phyloP scores from a whole-genome alignment of 2,888 invertebrate species.

The Deilephila elpenor region DNA sequence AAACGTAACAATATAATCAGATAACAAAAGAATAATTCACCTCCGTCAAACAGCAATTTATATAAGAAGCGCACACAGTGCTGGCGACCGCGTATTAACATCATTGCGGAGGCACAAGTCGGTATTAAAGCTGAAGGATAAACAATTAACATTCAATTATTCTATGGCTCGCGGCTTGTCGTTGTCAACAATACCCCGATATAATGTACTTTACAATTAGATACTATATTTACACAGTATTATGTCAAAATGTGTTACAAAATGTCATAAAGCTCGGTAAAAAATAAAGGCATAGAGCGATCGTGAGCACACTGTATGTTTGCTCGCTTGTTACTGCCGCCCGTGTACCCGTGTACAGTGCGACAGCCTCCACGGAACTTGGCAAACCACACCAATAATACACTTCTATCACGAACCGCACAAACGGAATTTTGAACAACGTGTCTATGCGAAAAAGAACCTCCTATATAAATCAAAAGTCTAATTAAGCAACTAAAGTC shows the following conservation, averaged over 20 bases:
- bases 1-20: slow-evolving; percentile 39
- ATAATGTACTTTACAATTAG: slow-evolving; percentile 19
- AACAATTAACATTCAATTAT: not conserved
- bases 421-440: slow-evolving; percentile 78
- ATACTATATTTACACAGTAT: slow-evolving; percentile 21
- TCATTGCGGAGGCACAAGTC: not conserved
- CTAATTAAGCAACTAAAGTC: slow-evolving; percentile 57
- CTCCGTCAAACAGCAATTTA: slow-evolving; percentile 16
- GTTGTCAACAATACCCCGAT: slow-evolving; percentile 5
- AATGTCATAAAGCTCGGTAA: slow-evolving; percentile 1
- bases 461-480: slow-evolving; percentile 60
- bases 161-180: slow-evolving; percentile 3
- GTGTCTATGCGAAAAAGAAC: slow-evolving; percentile 80
- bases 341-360: slow-evolving; percentile 35
- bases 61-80: slow-evolving; percentile 31
- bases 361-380: slow-evolving; percentile 50
- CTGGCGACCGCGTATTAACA: slow-evolving; percentile 28
- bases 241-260: slow-evolving; percentile 17
- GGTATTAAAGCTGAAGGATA: not conserved
- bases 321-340: slow-evolving; percentile 59
- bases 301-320: not conserved
- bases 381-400: slow-evolving; percentile 54
- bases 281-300: slow-evolving; percentile 10
- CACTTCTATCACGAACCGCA: slow-evolving; percentile 45
- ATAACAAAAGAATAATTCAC: slow-evolving; percentile 30